Base-by-base conservation (phyloP, 92 coral and sea anemone genomes). In the Blastomussa wellsi region DNA sequence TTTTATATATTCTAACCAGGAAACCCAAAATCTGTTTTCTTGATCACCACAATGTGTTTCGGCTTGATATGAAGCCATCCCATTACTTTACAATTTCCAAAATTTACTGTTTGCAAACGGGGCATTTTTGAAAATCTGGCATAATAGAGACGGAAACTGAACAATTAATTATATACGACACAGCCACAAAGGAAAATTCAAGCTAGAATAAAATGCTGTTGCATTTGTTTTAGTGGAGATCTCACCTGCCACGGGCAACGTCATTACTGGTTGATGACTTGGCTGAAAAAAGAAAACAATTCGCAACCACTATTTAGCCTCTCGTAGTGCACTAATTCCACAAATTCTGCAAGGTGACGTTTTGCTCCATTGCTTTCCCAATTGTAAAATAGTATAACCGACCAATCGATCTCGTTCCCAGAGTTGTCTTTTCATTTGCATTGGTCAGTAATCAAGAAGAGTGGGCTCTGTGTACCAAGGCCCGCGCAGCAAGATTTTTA, bases 201-300 rank as follows among this genome's bases (percentile, higher is more conserved):
- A 60, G 67, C 7, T 60, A 11, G 53, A 39, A n/a, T 7, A 72
- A 38, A 35, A 39, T 14, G 28, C 7, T 3, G 77, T 39, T 73
- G 11, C 9, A 16, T 12, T 71, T 38, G 37, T 37, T 16, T 17
- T 38, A 3, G 51, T 4, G 7, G 19, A 7, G 19, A 79, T n/a
- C 74, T 79, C 10, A 79, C 83, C 83, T 79, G 74, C 72, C 31
- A 42, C 60, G 22, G 82, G 69, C 82, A 78, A 2, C 15, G 83
- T 70, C 65, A 57, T 8, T 6, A 57, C 65, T 44, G 49, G 1
- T 42, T 64, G 73, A 15, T 41, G 83, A 24, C 28, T 65, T 19
- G 73, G 12, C 83, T 79, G 41, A 41, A 79, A 79, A 52, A n/a
- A 62, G 28, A n/a, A 39, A 39, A 52, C 68, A 62, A 62, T 3